phyloP scores from a whole-genome alignment of 2,888 invertebrate species.

The Caenorhabditis plicata region DNA sequence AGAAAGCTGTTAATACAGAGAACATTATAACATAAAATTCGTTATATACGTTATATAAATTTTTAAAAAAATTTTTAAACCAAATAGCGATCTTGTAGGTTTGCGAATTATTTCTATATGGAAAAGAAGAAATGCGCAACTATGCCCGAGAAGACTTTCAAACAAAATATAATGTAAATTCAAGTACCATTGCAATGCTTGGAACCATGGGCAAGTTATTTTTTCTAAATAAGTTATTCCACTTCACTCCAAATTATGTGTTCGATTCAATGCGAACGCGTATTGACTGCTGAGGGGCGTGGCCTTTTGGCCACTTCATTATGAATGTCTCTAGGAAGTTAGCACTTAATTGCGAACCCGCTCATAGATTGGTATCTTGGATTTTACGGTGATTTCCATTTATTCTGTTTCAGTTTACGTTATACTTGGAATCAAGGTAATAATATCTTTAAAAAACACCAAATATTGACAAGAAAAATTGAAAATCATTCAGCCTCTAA shows the following conservation, averaged over 20 bases:
- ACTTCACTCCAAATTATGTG: too few species aligned
- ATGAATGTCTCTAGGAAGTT: slow-evolving; percentile 12
- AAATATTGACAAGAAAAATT: background rate
- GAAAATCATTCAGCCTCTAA: too few species aligned
- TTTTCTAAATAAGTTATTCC: background rate
- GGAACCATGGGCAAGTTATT: background rate
- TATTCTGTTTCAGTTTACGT: slow-evolving; percentile 13
- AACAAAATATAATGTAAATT: background rate
- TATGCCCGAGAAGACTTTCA: background rate
- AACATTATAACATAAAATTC: too few species aligned
- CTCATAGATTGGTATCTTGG: slow-evolving; percentile 15
- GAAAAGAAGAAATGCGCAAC: slow-evolving; percentile 9
- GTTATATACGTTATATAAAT: too few species aligned
- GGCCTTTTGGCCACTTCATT: too few species aligned
- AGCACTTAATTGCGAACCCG: slow-evolving; percentile 1
- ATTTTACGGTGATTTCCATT: slow-evolving; percentile 14
- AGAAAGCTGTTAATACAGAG: too few species aligned
- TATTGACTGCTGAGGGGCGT: too few species aligned
- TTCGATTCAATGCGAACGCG: too few species aligned
- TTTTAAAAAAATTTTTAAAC: too few species aligned
- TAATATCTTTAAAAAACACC: background rate
- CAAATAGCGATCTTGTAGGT: background rate
- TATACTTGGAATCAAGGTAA: slow-evolving; percentile 7
- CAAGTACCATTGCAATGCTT: slow-evolving; percentile 8
- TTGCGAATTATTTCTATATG: slow-evolving; percentile 1